Percentiles rank a stretch among this genome's conserved stretches.
These are phyloP conservation scores for Vandiemenella viatica DNA, from an alignment of 2,888 invertebrate species.

Conservation along the genomic window DNA sequence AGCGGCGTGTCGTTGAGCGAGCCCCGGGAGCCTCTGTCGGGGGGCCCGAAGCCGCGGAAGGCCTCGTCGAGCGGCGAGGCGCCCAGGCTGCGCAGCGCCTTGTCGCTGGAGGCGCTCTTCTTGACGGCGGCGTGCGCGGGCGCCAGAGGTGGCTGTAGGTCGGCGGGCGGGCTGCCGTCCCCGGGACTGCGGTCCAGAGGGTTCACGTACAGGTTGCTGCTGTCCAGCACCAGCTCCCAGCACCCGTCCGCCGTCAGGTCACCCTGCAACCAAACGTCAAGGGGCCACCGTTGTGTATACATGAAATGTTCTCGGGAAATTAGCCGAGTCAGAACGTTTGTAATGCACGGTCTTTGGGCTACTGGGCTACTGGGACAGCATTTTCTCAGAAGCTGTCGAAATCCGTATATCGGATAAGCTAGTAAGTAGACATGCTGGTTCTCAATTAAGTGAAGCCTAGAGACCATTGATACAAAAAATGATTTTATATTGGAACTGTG, in stretches of 20 bases:
- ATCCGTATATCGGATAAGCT: too few relatives aligned
- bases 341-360: too few relatives aligned
- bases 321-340: too few relatives aligned
- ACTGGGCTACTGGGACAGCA: too few relatives aligned
- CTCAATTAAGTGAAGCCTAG: too few relatives aligned
- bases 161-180: constrained; percentile 35
- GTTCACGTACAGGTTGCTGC: constrained; percentile 71
- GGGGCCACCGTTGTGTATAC: too few relatives aligned
- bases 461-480: too few relatives aligned
- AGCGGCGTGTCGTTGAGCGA: constrained; percentile 48
- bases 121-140: constrained; percentile 44
- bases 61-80: constrained; percentile 41
- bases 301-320: too few relatives aligned
- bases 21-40: constrained; percentile 32
- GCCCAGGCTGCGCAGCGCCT: constrained; percentile 50
- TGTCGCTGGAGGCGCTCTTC: constrained; percentile 67
- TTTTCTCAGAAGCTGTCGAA: too few relatives aligned
- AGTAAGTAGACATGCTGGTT: too few relatives aligned
- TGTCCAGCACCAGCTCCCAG: constrained; percentile 33
- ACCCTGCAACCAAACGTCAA: constrained; percentile 33
- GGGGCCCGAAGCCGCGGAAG: constrained; percentile 30
- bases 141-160: constrained; percentile 21
- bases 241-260: constrained; percentile 33
- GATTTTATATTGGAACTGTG: too few relatives aligned
- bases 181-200: constrained; percentile 28